Evolutionary conservation across 2,113 vertebrate species (phyloP), one percentile per base, ranked within the genome.

Genomic region (Podarcis raffonei): DNA sequence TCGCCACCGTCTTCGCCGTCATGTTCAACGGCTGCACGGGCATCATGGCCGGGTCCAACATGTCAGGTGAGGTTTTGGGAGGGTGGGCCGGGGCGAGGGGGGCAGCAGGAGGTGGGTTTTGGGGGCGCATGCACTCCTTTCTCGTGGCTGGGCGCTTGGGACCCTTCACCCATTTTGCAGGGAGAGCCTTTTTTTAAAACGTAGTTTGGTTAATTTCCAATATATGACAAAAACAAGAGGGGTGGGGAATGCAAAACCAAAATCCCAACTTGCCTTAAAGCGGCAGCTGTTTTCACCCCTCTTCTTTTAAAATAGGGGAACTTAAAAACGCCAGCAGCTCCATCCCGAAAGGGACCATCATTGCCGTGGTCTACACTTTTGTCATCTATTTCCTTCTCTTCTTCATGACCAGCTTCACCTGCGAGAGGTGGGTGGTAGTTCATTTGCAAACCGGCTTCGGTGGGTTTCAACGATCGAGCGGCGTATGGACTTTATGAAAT

Each of bases 41-140:
- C 25, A 98, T 99, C 95, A 99, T 99, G 98, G 98, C 98, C 0
- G 98, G 98, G 82, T 98, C 98, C 94, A 99, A 99, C 92, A 98
- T 99, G 98, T 99, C 98, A 87, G 98, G 98, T 99, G 94, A 93
- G 91, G 77, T 5, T 7, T 4, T 37, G 0, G 37, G 37, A 5
- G 32, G 2, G 32, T 4, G n/a, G 5, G 62, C 15, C 6, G 25
- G 1, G 35, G 12, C 15, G 16, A n/a, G 16, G n/a, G 0, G 25
- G 71, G 32, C 20, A 3, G 18, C 48, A 3, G 48, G 20, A 3
- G 22, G 42, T 16, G 57, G 59, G 12, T 9, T 37, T 37, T 0
- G 25, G 66, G 23, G 66, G 25, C 48, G 48, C 48, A 53, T 53
- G 9, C 48, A 0, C 23, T 82, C 59, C 59, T 62, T 62, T 62